phyloP scores from a whole-genome alignment of 2,888 invertebrate genomes.

The Hyposoter didymator region DNA sequence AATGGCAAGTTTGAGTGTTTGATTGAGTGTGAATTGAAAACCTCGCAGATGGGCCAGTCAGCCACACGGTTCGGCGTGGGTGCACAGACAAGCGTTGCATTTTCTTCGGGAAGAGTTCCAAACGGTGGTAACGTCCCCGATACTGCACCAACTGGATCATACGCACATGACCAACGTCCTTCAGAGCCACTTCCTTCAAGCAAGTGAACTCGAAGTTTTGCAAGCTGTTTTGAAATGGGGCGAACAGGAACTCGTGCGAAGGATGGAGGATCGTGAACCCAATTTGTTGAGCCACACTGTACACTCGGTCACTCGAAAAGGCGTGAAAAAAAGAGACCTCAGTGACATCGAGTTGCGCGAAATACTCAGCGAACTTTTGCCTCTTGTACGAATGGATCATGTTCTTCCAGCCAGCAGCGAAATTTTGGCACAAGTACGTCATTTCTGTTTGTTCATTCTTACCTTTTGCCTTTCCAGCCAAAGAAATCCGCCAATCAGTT shows the following conservation, averaged over 20 bases:
- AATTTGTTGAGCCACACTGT: conserved; percentile 96
- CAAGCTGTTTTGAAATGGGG: conserved; percentile 95
- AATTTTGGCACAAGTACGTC: conserved; percentile 88
- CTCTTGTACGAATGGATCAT: conserved; percentile 95
- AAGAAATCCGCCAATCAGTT: not conserved
- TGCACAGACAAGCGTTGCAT: conserved; percentile 95
- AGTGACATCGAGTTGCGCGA: conserved; percentile 95
- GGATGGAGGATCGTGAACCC: conserved; percentile 95
- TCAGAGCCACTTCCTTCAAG: conserved; percentile 92
- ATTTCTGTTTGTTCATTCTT: not conserved
- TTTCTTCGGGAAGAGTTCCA: conserved; percentile 97
- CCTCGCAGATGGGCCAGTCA: conserved; percentile 91
- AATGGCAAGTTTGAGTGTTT: not conserved
- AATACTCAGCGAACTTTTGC: conserved; percentile 92
- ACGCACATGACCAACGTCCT: conserved; percentile 90
- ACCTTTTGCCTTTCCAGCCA: not conserved
- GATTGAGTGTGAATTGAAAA: conserved; percentile 14
- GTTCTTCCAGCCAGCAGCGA: conserved; percentile 94
- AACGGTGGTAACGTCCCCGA: conserved; percentile 89
- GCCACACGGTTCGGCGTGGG: conserved; percentile 97
- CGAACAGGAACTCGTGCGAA: conserved; percentile 92
- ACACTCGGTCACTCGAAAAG: conserved; percentile 95
- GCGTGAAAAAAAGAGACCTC: conserved; percentile 91
- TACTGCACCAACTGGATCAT: conserved; percentile 91
- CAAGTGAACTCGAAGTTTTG: conserved; percentile 95